phyloP scores from a whole-genome alignment of 2,797 vertebrate genomes.

The Psittacula derbiana region DNA sequence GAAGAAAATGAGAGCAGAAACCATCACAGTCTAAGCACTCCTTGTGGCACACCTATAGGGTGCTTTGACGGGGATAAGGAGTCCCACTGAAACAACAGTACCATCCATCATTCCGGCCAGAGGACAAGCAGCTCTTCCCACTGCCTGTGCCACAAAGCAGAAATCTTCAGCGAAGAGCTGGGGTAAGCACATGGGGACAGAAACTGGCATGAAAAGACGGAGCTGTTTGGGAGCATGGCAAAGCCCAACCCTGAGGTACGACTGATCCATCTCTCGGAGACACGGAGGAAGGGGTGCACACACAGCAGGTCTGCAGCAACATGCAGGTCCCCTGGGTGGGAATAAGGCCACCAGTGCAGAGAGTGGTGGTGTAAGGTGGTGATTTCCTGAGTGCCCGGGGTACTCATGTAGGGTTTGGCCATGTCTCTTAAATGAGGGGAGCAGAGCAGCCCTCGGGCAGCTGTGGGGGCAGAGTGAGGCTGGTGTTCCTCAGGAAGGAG shows the following conservation, averaged over 20 bases:
- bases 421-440: neutral
- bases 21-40: neutral
- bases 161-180: neutral
- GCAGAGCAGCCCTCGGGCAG: rapidly evolving
- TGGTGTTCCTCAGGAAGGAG: neutral
- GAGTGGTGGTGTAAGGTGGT: neutral
- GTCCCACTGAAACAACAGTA: neutral
- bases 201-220: rapidly evolving
- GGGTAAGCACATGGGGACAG: neutral
- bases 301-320: neutral
- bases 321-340: rapidly evolving
- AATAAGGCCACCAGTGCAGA: rapidly evolving
- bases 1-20: neutral
- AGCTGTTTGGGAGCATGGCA: neutral
- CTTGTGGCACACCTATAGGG: neutral
- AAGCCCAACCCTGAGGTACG: neutral
- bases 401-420: neutral
- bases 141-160: neutral
- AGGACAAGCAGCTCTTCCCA: neutral
- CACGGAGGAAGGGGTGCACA: rapidly evolving
- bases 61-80: neutral
- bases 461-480: rapidly evolving
- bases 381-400: neutral
- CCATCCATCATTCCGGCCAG: rapidly evolving
- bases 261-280: neutral